Base-by-base conservation (phyloP, 2,797 vertebrate species). In the Cetoscarus ocellatus region DNA sequence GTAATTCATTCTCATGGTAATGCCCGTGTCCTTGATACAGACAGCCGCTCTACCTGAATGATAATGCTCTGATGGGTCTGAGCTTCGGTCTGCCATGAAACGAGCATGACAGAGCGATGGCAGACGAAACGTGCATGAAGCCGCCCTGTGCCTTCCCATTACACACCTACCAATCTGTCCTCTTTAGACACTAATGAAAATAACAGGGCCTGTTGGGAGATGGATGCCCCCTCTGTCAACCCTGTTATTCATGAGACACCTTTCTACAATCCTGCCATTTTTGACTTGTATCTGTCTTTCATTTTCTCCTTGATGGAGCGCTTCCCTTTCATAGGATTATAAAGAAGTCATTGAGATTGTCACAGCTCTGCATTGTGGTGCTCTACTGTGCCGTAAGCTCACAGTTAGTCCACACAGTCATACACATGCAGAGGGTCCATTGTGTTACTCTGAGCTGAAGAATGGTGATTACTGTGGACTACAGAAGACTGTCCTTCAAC, bases 21-120 rank as follows among this genome's bases (percentile, higher is more conserved):
- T 82, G 65, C 73, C 65, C 59, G 51, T 84, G 89, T 88, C 87
- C 90, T 93, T 93, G 88, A 89, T 90, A 87, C 81, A 77, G 84
- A 85, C 80, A 79, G 83, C 71, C 73, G 79, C 86, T 75, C 77
- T 77, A 88, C 88, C 88, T 84, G 91, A 92, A 89, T 88, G 83
- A 92, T 88, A 92, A 88, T 88, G 77, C 35, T 53, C 65, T 86
- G 86, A 91, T 90, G 83, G 74, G 60, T 88, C 77, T 64, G 74
- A 83, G 80, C 65, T 71, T 80, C 81, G 85, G 80, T 82, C 76
- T 86, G 78, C 82, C 84, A 79, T 86, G 88, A 89, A 92, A 90
- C 70, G 70, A 86, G 83, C 83, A 72, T 86, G 82, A 85, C 85
- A 73, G 72, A 75, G 62, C 83, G 86, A 88, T 68, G 67, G 71